These are phyloP conservation scores for Notarius quadriscutis DNA, from an alignment of 2,113 vertebrate species.

Conservation along the genomic window DNA sequence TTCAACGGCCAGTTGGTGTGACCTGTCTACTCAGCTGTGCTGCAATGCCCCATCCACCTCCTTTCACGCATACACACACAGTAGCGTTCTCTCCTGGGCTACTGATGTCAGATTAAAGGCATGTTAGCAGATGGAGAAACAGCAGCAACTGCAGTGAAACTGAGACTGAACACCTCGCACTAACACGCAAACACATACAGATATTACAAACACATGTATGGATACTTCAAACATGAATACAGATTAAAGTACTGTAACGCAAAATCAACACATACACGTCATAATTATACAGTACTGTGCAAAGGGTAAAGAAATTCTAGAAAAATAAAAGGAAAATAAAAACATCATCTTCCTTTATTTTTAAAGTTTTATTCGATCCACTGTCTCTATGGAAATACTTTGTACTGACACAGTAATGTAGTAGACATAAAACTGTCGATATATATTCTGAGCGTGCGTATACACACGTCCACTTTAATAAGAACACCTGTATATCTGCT, in stretches of 20 bases:
- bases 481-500: neutral
- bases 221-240: neutral
- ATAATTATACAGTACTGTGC: neutral
- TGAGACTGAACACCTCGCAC: conserved; percentile 57
- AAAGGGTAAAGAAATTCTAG: neutral
- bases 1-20: conserved; percentile 33
- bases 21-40: conserved; percentile 51
- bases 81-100: conserved; percentile 45
- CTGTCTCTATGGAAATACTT: neutral
- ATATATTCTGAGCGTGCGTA: neutral
- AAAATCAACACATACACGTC: neutral
- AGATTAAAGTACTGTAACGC: neutral
- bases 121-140: conserved; percentile 71
- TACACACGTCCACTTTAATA: neutral
- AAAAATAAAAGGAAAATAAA: neutral
- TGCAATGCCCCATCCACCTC: conserved; percentile 23
- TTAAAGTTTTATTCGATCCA: neutral
- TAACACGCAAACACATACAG: conserved; percentile 25
- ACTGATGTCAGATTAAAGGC: conserved; percentile 75
- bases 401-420: neutral
- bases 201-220: neutral
- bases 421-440: neutral
- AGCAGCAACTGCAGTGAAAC: conserved; percentile 73
- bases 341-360: neutral
- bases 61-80: conserved; percentile 35